A percentile compares a stretch with the other conserved stretches of the same genome.
Conservation (phyloP, 2,797 vertebrate species). For the Pangasius macronema region DNA sequence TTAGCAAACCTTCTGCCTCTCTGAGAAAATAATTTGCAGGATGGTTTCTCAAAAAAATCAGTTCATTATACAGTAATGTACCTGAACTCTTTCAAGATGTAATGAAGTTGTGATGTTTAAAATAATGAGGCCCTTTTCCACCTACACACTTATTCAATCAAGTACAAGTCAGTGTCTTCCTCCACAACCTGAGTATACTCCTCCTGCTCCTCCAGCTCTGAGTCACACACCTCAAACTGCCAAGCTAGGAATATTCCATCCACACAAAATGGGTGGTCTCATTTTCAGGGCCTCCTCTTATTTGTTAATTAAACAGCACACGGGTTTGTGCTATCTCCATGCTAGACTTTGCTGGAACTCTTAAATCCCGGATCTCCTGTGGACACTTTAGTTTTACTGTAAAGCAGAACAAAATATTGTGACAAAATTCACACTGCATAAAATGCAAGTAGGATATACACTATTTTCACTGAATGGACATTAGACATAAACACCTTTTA, state of each 20-base stretch:
- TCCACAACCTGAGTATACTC: not conserved
- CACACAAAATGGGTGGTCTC: not conserved
- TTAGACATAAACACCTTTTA: not conserved
- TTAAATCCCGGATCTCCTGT: not conserved
- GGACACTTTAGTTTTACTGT: slow-evolving; percentile 60
- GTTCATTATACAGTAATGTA: not conserved
- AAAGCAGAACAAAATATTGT: slow-evolving; percentile 14
- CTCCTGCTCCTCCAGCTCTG: not conserved
- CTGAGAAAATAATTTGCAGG: not conserved
- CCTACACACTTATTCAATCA: not conserved
- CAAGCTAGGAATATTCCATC: not conserved
- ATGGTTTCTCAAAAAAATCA: not conserved
- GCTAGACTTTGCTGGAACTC: not conserved
- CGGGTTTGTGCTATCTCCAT: not conserved
- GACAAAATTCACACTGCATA: not conserved
- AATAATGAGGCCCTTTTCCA: not conserved
- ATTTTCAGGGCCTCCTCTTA: not conserved
- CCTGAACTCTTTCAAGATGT: not conserved
- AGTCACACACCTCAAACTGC: not conserved
- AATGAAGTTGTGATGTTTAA: not conserved
- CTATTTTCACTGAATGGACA: not conserved
- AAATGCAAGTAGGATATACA: not conserved
- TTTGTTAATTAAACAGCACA: not conserved
- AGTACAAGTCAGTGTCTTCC: not conserved
- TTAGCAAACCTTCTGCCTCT: not conserved